phyloP scores from a whole-genome alignment of 2,113 vertebrate genomes.

The Embiotoca jacksoni region DNA sequence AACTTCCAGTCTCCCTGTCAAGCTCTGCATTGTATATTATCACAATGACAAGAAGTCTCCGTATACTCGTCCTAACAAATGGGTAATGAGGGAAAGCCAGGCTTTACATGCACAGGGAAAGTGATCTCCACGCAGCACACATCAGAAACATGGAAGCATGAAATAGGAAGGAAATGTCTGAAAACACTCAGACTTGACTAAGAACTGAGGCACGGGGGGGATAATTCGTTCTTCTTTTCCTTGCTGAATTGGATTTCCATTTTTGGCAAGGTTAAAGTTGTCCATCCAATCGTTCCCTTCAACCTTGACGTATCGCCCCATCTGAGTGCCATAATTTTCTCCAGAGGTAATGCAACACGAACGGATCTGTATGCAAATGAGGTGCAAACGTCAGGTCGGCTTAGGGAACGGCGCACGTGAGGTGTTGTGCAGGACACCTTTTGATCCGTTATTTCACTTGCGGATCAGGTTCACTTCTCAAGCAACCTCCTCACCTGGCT shows the following conservation, averaged over 20 bases:
- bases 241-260: conserved; percentile 80
- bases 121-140: conserved; percentile 39
- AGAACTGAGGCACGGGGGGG: conserved; percentile 46
- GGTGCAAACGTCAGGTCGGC: conserved; percentile 76
- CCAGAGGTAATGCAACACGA: conserved; percentile 81
- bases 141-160: conserved; percentile 58
- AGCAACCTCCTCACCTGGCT: conserved; percentile 79
- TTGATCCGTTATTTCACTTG: conserved; percentile 84
- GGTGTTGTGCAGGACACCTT: conserved; percentile 83
- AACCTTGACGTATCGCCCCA: conserved; percentile 76
- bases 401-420: conserved; percentile 68
- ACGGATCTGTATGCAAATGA: conserved; percentile 80
- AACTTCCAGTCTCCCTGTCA: conserved; percentile 72
- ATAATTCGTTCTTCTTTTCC: conserved; percentile 76
- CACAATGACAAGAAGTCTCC: conserved; percentile 67
- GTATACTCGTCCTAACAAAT: conserved; percentile 64
- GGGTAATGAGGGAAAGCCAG: conserved; percentile 64
- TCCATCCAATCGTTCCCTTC: conserved; percentile 68
- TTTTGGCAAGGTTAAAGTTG: conserved; percentile 76
- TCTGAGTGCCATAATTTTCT: conserved; percentile 75
- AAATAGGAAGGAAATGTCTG: conserved; percentile 75
- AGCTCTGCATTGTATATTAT: conserved; percentile 56
- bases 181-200: conserved; percentile 64
- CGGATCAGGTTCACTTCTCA: conserved; percentile 83
- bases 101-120: conserved; percentile 42